Evolutionary conservation across 2,797 vertebrate species (phyloP).

Genomic region (Psittacula derbiana): DNA sequence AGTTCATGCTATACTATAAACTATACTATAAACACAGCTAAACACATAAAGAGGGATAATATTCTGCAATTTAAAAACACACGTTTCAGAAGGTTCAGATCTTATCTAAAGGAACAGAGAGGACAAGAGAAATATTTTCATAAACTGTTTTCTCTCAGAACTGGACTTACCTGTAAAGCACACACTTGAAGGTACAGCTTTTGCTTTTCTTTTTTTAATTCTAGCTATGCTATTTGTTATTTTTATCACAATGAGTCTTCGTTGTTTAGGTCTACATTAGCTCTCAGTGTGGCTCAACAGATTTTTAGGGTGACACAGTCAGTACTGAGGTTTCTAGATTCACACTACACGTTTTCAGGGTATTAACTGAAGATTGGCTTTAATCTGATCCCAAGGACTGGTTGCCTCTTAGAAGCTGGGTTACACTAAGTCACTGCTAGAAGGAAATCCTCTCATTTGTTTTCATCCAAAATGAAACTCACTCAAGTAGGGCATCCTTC

Average conservation of each 20-base stretch:
- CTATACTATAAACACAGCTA: not conserved
- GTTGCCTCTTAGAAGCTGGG: not conserved
- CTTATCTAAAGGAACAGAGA: not conserved
- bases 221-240: not conserved
- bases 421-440: not conserved
- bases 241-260: not conserved
- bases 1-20: not conserved
- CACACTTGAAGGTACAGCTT: not conserved
- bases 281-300: not conserved
- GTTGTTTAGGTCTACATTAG: not conserved
- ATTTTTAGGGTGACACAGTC: not conserved
- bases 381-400: not conserved
- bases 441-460: not conserved
- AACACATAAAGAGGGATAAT: not conserved
- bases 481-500: too few relatives aligned
- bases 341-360: not conserved
- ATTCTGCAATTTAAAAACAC: not conserved
- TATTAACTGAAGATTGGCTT: not conserved
- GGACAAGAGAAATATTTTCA: not conserved
- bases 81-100: not conserved
- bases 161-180: not conserved
- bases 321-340: not conserved
- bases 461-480: not conserved
- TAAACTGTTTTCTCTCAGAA: not conserved
- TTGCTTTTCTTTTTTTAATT: not conserved